Base-by-base conservation (phyloP, 1,140 invertebrate genomes). In the Zaprionus davidi region DNA sequence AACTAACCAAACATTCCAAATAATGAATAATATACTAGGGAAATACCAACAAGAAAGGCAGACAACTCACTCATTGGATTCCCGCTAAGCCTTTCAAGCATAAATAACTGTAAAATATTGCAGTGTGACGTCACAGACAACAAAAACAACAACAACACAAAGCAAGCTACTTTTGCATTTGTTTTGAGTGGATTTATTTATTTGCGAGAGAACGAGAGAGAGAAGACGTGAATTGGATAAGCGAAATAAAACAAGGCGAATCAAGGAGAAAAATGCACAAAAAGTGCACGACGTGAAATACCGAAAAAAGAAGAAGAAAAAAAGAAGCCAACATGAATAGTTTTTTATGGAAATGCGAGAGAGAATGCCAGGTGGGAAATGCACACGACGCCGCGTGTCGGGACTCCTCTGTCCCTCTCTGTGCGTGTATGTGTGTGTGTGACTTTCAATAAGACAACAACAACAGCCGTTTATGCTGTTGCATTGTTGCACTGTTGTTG, bases 111-210 rank as follows among this genome's bases (percentile, higher is more conserved):
- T 60, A 71, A 76, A 71, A 76, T 65, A 70, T 71, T 20, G 41
- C 60, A 17, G 36, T 9, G 36, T 46, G 59, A 58, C 72, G 66
- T 56, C 56, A 73, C 41, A 69, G 44, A 28, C 36, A 28, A 63
- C 26, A 12, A 38, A 0, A 13, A 38, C 36, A 44, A 38, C 36
- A 15, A 15, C 9, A 38, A 5, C 36, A 46, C 41, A 46, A 7
- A 17, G 41, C 57, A 55, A 49, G 22, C 65, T 60, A 55, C 58
- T 59, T 46, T 66, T 78, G 57, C 62, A 62, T 78, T 76, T 65
- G 65, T 67, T 83, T 81, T 55, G 76, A 75, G 73, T 78, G 73
- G 84, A 78, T 88, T 88, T 86, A 74, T 82, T 87, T 79, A 77
- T 66, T 66, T 65, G 72, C 41, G 57, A 41, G 55, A 69, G 59